Conservation (phyloP, 2,113 vertebrate species). For the Lepisosteus osseus region DNA sequence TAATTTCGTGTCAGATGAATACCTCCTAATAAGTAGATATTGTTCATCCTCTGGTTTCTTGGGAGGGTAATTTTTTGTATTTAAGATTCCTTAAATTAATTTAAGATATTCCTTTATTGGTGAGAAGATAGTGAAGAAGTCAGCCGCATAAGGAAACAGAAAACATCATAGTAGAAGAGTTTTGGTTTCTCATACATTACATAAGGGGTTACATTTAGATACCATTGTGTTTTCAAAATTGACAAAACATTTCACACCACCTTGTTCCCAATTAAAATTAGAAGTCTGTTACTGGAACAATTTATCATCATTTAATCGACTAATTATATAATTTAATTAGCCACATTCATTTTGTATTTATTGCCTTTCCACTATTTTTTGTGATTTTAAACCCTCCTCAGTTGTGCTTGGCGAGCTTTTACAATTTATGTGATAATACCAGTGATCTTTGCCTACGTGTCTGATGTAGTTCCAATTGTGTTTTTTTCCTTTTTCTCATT, state of each 20-base stretch:
- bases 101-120: constrained; percentile 3
- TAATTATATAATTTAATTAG: constrained; percentile 30
- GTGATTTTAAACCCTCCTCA: background rate
- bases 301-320: constrained; percentile 49
- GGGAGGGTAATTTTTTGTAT: constrained; percentile 41
- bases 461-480: too few species aligned
- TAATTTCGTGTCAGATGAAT: constrained; percentile 60
- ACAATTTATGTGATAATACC: too few species aligned
- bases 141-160: constrained; percentile 37
- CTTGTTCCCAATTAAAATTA: constrained; percentile 38
- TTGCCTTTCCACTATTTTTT: background rate
- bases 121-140: constrained; percentile 12
- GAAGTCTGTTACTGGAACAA: constrained; percentile 64
- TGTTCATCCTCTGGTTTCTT: constrained; percentile 47
- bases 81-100: constrained; percentile 28
- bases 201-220: too few species aligned
- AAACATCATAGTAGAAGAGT: constrained; percentile 36
- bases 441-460: too few species aligned
- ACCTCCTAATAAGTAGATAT: constrained; percentile 57
- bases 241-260: background rate
- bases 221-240: too few species aligned
- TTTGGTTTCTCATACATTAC: constrained; percentile 26
- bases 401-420: too few species aligned
- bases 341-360: background rate
- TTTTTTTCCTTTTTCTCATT: too few species aligned